These are phyloP conservation scores for Dromococcyx pavoninus DNA, from an alignment of 2,797 vertebrate species.

Conservation along the genomic window DNA sequence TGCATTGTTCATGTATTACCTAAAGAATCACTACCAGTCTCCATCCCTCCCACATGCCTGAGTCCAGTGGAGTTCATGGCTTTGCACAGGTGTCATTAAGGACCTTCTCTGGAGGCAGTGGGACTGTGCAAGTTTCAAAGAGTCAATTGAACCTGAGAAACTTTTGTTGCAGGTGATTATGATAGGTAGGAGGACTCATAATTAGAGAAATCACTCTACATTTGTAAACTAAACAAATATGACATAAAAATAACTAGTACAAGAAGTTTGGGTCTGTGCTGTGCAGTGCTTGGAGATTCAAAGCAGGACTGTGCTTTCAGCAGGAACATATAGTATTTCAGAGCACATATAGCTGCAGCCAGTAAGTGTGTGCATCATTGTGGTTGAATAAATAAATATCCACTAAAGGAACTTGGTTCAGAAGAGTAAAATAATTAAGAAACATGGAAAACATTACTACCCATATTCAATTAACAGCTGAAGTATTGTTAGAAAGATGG, in stretches of 20 bases:
- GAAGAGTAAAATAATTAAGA: constrained; percentile 70
- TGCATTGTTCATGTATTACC: rapidly evolving
- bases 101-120: neutral
- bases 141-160: neutral
- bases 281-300: neutral
- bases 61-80: neutral
- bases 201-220: neutral
- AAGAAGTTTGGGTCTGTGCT: neutral
- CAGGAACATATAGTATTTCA: constrained; percentile 30
- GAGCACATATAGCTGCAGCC: neutral
- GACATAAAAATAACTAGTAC: neutral
- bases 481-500: constrained; percentile 56
- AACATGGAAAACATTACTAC: constrained; percentile 62
- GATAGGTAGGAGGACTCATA: neutral
- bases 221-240: neutral
- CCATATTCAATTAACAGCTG: constrained; percentile 62
- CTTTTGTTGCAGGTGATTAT: neutral
- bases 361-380: constrained; percentile 47
- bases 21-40: neutral
- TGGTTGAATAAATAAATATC: constrained; percentile 68
- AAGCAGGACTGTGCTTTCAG: constrained; percentile 24
- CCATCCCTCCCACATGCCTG: neutral
- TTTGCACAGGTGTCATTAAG: neutral
- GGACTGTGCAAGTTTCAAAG: neutral
- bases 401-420: constrained; percentile 45